Percentiles rank a stretch among this genome's conserved stretches.
These are phyloP conservation scores for Epinephelus cyanopodus DNA, from an alignment of 2,113 vertebrate genomes.

Conservation along the genomic window DNA sequence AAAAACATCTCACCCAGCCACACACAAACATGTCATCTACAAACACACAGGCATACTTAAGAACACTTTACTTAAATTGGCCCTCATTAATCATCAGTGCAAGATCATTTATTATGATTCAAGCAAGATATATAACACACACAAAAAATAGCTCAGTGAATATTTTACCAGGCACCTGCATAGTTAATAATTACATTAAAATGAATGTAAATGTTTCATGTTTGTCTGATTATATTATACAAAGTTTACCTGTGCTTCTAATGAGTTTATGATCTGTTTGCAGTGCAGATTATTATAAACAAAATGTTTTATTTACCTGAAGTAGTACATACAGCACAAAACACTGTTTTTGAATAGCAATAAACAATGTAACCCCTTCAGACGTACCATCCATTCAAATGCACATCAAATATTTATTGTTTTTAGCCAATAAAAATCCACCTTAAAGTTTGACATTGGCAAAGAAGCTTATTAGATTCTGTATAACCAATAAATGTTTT, in stretches of 20 bases:
- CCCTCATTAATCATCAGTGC: neutral
- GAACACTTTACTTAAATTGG: constrained; percentile 1
- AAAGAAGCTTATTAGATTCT: neutral
- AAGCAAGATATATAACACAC: neutral
- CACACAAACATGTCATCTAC: neutral
- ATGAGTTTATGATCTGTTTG: neutral
- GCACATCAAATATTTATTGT: neutral
- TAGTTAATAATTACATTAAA: neutral
- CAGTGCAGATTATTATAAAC: neutral
- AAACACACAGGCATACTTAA: neutral
- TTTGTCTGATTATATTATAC: neutral
- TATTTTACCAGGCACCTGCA: neutral
- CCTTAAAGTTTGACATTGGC: neutral
- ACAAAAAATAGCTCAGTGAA: neutral
- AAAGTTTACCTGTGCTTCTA: neutral
- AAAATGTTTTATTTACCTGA: neutral
- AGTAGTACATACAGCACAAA: neutral
- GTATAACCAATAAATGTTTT: neutral
- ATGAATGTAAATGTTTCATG: constrained; percentile 8
- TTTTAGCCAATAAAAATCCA: neutral
- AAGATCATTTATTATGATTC: constrained; percentile 11
- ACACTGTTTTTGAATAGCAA: neutral
- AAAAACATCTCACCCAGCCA: neutral
- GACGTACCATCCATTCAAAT: neutral
- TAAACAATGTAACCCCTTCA: neutral